phyloP scores from a whole-genome alignment of 2,888 invertebrate genomes.

The Drosophila phalerata region DNA sequence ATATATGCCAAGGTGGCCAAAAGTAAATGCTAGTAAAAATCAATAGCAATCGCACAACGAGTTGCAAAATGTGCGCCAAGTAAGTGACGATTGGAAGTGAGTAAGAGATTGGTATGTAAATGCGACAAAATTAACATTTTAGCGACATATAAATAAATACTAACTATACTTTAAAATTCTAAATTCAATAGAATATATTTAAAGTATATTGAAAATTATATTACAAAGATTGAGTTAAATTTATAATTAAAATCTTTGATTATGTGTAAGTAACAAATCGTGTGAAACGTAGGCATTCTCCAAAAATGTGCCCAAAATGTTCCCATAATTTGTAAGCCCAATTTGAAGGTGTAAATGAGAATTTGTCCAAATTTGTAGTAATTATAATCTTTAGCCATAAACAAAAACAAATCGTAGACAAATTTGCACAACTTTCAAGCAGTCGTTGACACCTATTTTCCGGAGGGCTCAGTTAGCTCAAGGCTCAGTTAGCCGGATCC shows the following conservation, averaged over 20 bases:
- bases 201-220: too few species aligned
- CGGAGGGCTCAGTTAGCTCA: slow-evolving; percentile 18
- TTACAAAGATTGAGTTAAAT: too few species aligned
- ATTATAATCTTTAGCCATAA: slow-evolving; percentile 71
- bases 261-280: too few species aligned
- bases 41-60: slow-evolving; percentile 55
- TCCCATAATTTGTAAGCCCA: background rate
- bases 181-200: too few species aligned
- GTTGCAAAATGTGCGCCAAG: slow-evolving; percentile 24
- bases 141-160: background rate
- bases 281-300: too few species aligned
- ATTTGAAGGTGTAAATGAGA: background rate
- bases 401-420: slow-evolving; percentile 68
- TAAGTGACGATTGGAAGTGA: slow-evolving; percentile 18
- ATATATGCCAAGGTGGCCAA: slow-evolving; percentile 65
- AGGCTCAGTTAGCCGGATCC: background rate
- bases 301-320: too few species aligned
- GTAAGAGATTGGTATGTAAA: slow-evolving; percentile 20
- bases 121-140: slow-evolving; percentile 17
- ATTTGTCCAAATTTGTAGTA: slow-evolving; percentile 56
- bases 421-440: slow-evolving; percentile 70
- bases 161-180: too few species aligned
- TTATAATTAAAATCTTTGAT: background rate
- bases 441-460: slow-evolving; percentile 67
- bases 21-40: slow-evolving; percentile 57